Evolutionary conservation across 1,140 invertebrate genomes (phyloP), one percentile per base, ranked within the genome.

Genomic region (Dinoponera quadriceps): DNA sequence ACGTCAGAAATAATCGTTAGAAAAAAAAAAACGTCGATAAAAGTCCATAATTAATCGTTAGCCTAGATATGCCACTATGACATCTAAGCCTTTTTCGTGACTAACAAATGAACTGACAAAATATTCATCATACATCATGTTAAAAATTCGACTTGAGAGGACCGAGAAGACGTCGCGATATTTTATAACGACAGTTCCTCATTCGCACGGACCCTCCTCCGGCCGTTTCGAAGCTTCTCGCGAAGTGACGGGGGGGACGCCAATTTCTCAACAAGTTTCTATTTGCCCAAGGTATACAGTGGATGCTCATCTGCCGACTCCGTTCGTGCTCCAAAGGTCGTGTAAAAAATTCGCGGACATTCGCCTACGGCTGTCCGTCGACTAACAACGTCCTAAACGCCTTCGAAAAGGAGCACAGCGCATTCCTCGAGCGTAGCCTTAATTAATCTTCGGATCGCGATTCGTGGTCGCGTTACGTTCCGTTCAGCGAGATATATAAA

Each of bases 261-360:
- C 71, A 82, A 69, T 85, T 82, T 74, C 83, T 54, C 85, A 65
- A 85, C 75, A 78, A 80, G 49, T 87, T 86, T 86, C 85, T 87
- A 83, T 86, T 83, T 85, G 48, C 77, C 59, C 71, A 48, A n/a
- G 33, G 65, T 80, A 69, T 48, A 80, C 75, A 59, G 38, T 57
- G 44, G 29, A 38, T 20, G 65, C 69, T 29, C 14, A 51, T 49
- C 68, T 13, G 20, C 49, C 22, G 29, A 14, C n/a, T 54, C 20
- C 62, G 25, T 54, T 16, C 14, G 38, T 25, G 25, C 22, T 68
- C 5, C 18, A 33, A 80, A 80, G 65, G 75, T 71, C 33, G n/a
- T 13, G 65, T 33, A 57, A 71, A 44, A 80, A 80, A 80, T 80
- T 48, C 57, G n/a, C 51, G 7, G 4, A 71, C 18, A 11, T 16